Base-by-base conservation (phyloP, 2,888 invertebrate species). In the Bembecia ichneumoniformis region DNA sequence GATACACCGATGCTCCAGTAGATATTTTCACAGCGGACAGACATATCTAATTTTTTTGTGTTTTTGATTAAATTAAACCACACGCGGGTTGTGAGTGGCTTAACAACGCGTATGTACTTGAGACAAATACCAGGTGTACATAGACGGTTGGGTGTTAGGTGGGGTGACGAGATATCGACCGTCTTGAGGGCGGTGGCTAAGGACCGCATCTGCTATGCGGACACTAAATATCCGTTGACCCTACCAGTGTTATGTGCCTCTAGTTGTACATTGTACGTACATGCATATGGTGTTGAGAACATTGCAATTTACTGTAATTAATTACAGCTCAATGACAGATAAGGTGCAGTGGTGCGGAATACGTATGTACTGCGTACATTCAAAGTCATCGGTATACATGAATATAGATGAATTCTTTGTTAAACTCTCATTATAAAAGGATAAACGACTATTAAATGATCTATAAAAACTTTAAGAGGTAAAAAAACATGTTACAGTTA, bases 181-280 rank as follows among this genome's bases (percentile, higher is more conserved):
- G 86, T 84, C 86, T 86, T 86, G 60, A 77, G 80, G 82, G 79
- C 77, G 81, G 74, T 75, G 80, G 77, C 82, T 77, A 82, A 84
- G 82, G 79, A 82, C 81, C 80, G 80, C 82, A 82, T 82, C 82
- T 81, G 82, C 80, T 81, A 81, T 78, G 80, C 80, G 81, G 78
- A 76, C 78, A 80, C 82, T 83, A 81, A 82, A 79, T 83, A 84
- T 82, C 77, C 82, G 77, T 83, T 83, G 84, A 84, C 83, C 84
- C 80, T 81, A 77, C 69, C 62, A 59, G 55, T 62, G 58, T 65
- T 78, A 79, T 79, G 71, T 70, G 64, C 62, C 59, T 68, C 72
- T 71, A 56, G 77, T 28, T 28, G 9, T 28, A 9, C 28, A 28
- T 28, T 28, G 28, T 75, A 70, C 57, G 57, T 66, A 59, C 43